Evolutionary conservation across 2,113 vertebrate genomes (phyloP).

Genomic region (Zeus faber): DNA sequence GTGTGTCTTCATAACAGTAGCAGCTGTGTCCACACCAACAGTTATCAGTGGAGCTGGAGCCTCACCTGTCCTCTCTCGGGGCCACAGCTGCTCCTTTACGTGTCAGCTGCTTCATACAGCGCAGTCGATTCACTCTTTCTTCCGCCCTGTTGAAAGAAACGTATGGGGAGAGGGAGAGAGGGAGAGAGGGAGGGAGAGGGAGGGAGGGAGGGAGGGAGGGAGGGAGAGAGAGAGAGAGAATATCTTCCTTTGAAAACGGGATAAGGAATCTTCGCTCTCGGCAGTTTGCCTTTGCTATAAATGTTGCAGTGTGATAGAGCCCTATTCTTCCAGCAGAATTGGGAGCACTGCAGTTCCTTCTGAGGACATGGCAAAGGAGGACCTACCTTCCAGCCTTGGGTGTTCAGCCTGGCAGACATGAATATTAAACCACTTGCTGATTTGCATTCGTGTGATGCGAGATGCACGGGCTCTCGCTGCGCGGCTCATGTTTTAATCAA

Average conservation of each 20-base stretch:
- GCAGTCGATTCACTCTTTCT: not conserved
- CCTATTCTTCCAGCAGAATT: constrained; percentile 13
- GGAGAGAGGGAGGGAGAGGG: too few species aligned
- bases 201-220: constrained; percentile 13
- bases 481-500: constrained; percentile 62
- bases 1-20: constrained; percentile 41
- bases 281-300: constrained; percentile 21
- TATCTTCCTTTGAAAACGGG: constrained; percentile 3
- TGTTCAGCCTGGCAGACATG: constrained; percentile 39
- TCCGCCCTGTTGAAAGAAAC: constrained; percentile 11
- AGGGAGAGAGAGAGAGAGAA: constrained; percentile 11
- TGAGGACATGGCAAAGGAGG: constrained; percentile 16
- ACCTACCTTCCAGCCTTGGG: constrained; percentile 23
- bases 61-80: constrained; percentile 52
- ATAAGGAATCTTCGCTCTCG: constrained; percentile 27
- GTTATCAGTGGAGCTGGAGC: constrained; percentile 33
- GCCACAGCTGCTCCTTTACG: constrained; percentile 48
- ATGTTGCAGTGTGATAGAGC: constrained; percentile 13
- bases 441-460: constrained; percentile 61
- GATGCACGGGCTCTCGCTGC: constrained; percentile 32
- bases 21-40: constrained; percentile 66
- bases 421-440: constrained; percentile 59
- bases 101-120: constrained; percentile 17
- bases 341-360: constrained; percentile 15
- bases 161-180: constrained; percentile 19